These are phyloP conservation scores for Drosophila leonis DNA, from an alignment of 2,888 invertebrate genomes.

Conservation along the genomic window DNA sequence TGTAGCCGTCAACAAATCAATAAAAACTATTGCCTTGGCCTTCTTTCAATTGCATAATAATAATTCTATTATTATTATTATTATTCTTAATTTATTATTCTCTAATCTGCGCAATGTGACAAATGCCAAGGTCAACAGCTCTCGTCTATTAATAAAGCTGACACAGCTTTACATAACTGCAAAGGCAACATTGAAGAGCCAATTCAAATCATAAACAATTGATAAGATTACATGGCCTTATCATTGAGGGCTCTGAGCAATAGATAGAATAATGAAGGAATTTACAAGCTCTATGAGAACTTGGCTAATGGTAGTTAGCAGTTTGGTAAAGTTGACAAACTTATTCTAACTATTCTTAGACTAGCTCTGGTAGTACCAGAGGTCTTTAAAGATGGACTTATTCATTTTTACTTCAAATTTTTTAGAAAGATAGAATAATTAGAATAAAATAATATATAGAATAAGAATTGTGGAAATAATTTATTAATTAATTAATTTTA, in stretches of 20 bases:
- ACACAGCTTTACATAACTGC: conserved; percentile 6
- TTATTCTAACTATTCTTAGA: too few relatives aligned
- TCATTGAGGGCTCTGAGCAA: conserved; percentile 1
- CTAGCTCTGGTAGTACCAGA: too few relatives aligned
- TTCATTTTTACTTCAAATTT: too few relatives aligned
- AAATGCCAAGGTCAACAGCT: conserved; percentile 16
- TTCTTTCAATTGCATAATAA: neutral
- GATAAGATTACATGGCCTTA: conserved; percentile 38
- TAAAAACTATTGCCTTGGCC: neutral
- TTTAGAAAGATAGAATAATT: too few relatives aligned
- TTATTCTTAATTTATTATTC: neutral
- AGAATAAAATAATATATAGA: too few relatives aligned
- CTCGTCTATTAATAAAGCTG: conserved; percentile 24
- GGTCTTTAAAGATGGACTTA: too few relatives aligned
- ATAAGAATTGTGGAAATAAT: too few relatives aligned
- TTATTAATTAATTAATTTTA: too few relatives aligned
- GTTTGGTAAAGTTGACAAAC: too few relatives aligned
- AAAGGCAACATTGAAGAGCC: neutral
- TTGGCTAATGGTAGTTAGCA: neutral
- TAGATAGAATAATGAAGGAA: neutral
- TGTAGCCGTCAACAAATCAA: neutral
- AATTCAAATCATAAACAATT: conserved; percentile 18
- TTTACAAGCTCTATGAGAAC: neutral
- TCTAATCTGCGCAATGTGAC: neutral
- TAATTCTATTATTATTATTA: neutral